phyloP scores from a whole-genome alignment of 2,888 invertebrate species.

The Physocephala rufipes region DNA sequence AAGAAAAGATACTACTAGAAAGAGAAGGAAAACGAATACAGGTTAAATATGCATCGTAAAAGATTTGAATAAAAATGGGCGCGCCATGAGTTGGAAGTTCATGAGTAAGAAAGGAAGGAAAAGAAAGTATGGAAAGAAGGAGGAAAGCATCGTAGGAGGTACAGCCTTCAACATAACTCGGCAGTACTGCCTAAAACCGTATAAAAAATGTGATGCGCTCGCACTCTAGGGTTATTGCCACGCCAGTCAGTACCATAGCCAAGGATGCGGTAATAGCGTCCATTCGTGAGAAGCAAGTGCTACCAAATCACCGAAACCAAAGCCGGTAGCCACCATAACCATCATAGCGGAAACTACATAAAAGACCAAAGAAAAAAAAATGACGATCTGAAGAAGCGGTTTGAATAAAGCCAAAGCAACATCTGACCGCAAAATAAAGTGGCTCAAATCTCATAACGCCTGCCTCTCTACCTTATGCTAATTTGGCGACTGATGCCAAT shows the following conservation, averaged over 20 bases:
- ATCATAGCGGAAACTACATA: no score
- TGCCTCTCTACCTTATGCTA: no score
- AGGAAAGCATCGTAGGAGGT: neutral
- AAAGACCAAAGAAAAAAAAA: no score
- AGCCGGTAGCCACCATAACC: no score
- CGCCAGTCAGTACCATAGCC: no score
- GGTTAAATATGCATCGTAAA: no score
- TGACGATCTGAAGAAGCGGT: neutral
- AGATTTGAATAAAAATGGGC: slow-evolving; percentile 63
- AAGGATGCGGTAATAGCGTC: no score
- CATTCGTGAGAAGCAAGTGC: no score
- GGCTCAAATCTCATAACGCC: neutral
- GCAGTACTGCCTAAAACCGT: neutral
- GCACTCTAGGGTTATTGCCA: neutral
- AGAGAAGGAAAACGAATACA: neutral
- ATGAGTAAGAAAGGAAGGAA: neutral
- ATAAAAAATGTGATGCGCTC: slow-evolving; percentile 22
- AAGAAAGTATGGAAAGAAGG: neutral
- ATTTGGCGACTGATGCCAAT: no score
- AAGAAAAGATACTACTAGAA: neutral
- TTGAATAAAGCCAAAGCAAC: neutral
- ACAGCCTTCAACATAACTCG: slow-evolving; percentile 18
- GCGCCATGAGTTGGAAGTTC: slow-evolving; percentile 48
- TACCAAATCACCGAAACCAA: no score
- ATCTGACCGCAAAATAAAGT: slow-evolving; percentile 5